Evolutionary conservation across 2,113 vertebrate genomes (phyloP), one percentile per base, ranked within the genome.

Genomic region (Oreocharis arfaki): DNA sequence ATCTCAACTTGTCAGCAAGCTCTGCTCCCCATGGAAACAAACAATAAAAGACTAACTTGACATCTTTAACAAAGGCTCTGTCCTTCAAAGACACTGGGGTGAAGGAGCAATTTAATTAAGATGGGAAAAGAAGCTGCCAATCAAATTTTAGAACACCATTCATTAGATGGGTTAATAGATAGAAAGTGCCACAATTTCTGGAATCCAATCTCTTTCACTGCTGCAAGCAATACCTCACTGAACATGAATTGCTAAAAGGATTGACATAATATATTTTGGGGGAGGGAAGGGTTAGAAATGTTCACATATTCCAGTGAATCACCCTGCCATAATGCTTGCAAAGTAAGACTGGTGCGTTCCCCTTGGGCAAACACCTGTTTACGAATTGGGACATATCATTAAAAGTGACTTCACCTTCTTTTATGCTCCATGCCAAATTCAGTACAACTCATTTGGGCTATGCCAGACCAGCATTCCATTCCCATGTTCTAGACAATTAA

Each of bases 331-430:
- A 96, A 96, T 86, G 90, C 61, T 70, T 90, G 95, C 96, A 95
- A 95, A 97, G 83, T 76, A 97, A 90, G 86, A 60, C 61, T 85
- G 70, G 77, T 78, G 65, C 14, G 52, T 79, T 97, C 96, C 97
- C 97, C 95, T 96, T 93, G 95, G 97, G 98, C 97, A 98, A 98
- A 98, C 98, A 98, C 97, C 98, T 98, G 98, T 97, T 97, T 87
- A 96, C 26, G 35, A 95, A 98, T 26, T 76, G 88, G 95, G 95
- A 94, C 68, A 21, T 95, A 94, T 91, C 93, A 96, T 97, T 96
- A 97, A 73, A 96, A 93, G 96, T 95, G 92, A 95, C 93, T 96
- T 95, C 94, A 78, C 83, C 70, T 93, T 70, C 96, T 97, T 96
- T 95, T 82, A 95, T 69, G 84, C 83, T 91, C 92, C 63, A 27